These are phyloP conservation scores for Hafferia zeledoni DNA, from an alignment of 2,797 vertebrate species.

Conservation along the genomic window DNA sequence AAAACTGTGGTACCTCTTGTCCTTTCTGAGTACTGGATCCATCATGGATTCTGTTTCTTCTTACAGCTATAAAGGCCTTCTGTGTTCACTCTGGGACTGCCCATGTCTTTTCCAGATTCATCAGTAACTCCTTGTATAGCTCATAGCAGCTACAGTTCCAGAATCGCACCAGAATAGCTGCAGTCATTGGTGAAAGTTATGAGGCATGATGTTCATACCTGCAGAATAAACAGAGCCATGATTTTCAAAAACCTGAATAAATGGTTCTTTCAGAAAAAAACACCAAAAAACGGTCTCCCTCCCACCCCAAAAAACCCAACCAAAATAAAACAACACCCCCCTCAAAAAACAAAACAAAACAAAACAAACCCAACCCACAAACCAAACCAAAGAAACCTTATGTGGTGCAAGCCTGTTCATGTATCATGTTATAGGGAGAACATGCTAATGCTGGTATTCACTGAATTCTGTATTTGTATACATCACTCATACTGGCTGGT, in stretches of 20 bases:
- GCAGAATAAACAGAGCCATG: neutral
- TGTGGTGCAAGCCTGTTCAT: neutral
- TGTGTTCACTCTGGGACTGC: neutral
- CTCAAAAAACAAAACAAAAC: neutral
- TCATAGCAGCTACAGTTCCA: neutral
- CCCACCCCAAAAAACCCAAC: neutral
- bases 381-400: neutral
- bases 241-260: neutral
- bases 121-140: accelerated
- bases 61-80: neutral
- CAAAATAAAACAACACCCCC: neutral
- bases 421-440: neutral
- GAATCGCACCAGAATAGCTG: neutral
- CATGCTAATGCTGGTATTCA: neutral
- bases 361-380: neutral
- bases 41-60: neutral
- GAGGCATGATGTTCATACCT: neutral
- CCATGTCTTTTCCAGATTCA: neutral
- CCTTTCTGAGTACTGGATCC: neutral
- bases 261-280: accelerated
- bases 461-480: neutral
- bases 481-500: neutral
- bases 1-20: neutral
- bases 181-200: neutral
- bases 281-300: neutral